These are phyloP conservation scores for Tapirus terrestris DNA, from an alignment of 2,113 vertebrate genomes.

Conservation along the genomic window DNA sequence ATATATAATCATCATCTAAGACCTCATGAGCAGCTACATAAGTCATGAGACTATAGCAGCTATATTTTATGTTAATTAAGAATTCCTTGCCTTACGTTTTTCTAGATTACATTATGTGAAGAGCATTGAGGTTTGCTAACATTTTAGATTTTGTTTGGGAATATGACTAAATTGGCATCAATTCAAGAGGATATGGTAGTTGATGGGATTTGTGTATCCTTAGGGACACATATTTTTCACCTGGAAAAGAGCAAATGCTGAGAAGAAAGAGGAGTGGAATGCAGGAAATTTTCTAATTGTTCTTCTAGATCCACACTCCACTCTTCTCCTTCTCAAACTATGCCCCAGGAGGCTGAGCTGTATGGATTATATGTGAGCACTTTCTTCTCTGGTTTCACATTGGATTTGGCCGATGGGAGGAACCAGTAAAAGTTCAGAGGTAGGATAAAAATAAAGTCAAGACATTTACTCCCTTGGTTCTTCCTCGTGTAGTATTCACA, in stretches of 20 bases:
- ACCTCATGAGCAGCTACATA: background rate
- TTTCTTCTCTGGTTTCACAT: background rate
- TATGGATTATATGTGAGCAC: background rate
- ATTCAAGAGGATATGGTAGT: background rate
- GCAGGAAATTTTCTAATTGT: background rate
- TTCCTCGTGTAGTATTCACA: background rate
- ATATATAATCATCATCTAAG: background rate
- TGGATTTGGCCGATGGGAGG: background rate
- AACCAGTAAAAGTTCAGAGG: background rate
- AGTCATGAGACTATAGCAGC: background rate
- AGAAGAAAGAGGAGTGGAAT: background rate
- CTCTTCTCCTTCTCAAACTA: background rate
- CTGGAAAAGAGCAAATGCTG: background rate
- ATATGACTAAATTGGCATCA: background rate
- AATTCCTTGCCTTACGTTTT: background rate
- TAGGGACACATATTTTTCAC: background rate
- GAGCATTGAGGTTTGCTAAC: background rate
- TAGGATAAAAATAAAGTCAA: background rate
- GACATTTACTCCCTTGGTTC: background rate
- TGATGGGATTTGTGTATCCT: background rate
- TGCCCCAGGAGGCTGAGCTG: background rate
- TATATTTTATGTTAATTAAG: slow-evolving; percentile 19
- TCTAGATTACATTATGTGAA: background rate
- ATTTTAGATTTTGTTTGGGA: slow-evolving; percentile 10
- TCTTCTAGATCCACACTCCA: background rate